These are phyloP conservation scores for Crypturellus tataupa DNA, from an alignment of 2,797 vertebrate species.

Conservation along the genomic window DNA sequence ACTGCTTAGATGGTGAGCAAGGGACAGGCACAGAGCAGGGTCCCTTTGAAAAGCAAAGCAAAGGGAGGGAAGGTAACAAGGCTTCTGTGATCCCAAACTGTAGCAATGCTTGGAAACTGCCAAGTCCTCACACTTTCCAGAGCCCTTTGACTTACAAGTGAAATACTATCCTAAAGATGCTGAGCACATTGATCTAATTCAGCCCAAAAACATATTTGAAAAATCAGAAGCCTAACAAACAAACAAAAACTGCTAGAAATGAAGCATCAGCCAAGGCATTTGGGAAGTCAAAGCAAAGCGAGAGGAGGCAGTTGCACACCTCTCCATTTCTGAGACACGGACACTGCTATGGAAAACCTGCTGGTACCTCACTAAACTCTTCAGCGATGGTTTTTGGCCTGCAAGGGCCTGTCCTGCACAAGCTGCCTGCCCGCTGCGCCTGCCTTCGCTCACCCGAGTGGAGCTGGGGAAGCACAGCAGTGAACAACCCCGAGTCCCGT, in stretches of 20 bases:
- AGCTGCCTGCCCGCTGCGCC: not conserved
- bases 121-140: not conserved
- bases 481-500: too few relatives aligned
- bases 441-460: not conserved
- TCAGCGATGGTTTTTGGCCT: not conserved
- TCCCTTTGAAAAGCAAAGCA: not conserved
- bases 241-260: not conserved
- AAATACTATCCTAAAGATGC: not conserved
- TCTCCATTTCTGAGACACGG: not conserved
- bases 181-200: not conserved
- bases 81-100: not conserved
- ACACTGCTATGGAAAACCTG: conserved; percentile 7
- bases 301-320: not conserved
- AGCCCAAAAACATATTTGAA: not conserved
- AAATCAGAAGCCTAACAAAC: not conserved
- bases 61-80: too few relatives aligned
- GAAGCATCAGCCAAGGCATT: not conserved
- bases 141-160: not conserved
- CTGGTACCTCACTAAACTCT: not conserved
- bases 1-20: not conserved
- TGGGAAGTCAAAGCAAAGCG: not conserved
- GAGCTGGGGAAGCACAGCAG: conserved; percentile 6
- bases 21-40: not conserved
- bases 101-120: not conserved
- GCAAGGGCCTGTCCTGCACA: not conserved